Evolutionary conservation across 2,113 vertebrate species (phyloP), one percentile per base, ranked within the genome.

Genomic region (Chrysochloris asiatica): DNA sequence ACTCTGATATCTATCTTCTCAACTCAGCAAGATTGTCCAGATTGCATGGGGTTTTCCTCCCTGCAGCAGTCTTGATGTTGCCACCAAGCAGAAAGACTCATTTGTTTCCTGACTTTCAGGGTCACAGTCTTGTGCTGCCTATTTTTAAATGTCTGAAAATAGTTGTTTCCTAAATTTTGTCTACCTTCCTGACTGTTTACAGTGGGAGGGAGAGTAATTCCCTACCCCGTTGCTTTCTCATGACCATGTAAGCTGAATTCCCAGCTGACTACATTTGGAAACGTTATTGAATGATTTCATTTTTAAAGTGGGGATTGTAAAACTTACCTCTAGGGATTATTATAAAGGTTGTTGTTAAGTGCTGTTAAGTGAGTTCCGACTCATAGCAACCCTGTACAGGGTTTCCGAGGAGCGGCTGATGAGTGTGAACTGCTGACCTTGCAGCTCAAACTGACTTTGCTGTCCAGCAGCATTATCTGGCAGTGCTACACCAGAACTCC

Each of bases 161-260:
- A 47, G 19, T 69, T 79, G n/a, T 75, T 67, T 63, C n/a, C n/a
- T n/a, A n/a, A n/a, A 80, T 81, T 94, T 76, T 95, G 24, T 84
- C 73, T 77, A 38, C 22, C 38, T 92, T 89, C 83, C 48, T 63
- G n/a, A 4, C n/a, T 94, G n/a, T 89, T 93, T 91, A 65, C 33
- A 92, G 30, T 22, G 0, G 36, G 26, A 82, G 26, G 28, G 26
- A 82, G 26, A 24, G 43, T 80, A 59, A 90, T 93, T 90, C 69
- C 88, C 84, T n/a, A 92, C 43, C 14, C 13, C 77, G 47, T 45
- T 30, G 7, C 22, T 63, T 67, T 61, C 73, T 95, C 41, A 59
- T 52, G 26, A 75, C n/a, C 24, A 52, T n/a, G n/a, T 45, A 86
- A 82, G 5, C 43, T 47, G 75, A 90, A 50, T 22, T 79, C 17